phyloP scores from a whole-genome alignment of 2,113 vertebrate genomes.

The Callaeas wilsoni region DNA sequence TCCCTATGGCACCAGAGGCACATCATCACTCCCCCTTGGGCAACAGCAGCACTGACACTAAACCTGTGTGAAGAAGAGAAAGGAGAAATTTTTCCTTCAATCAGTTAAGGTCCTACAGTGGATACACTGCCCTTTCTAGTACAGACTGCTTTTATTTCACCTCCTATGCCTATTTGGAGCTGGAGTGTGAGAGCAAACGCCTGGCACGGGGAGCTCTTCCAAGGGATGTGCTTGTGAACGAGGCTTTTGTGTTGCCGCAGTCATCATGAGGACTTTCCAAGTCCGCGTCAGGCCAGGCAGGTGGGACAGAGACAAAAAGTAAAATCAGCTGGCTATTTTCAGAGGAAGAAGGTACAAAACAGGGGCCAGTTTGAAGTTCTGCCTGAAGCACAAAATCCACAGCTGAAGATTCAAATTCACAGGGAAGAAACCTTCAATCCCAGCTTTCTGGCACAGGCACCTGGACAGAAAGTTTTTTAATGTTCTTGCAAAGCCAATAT shows the following conservation, averaged over 20 bases:
- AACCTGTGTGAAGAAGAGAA: neutral
- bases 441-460: neutral
- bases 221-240: rapidly evolving
- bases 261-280: neutral
- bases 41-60: rapidly evolving
- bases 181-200: neutral
- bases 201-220: neutral
- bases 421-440: neutral
- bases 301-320: neutral
- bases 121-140: neutral
- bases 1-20: neutral
- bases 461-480: neutral
- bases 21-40: rapidly evolving
- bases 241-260: neutral
- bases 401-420: neutral
- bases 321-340: neutral
- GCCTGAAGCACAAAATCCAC: neutral
- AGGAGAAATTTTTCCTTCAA: neutral
- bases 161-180: neutral
- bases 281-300: neutral
- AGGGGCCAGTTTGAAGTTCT: neutral
- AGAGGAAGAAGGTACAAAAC: neutral
- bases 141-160: neutral
- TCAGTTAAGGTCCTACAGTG: rapidly evolving
- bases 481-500: neutral